Percentiles rank a stretch among this genome's conserved stretches.
These are phyloP conservation scores for Pseudorhombus dupliciocellatus DNA, from an alignment of 2,113 vertebrate species.

Conservation along the genomic window DNA sequence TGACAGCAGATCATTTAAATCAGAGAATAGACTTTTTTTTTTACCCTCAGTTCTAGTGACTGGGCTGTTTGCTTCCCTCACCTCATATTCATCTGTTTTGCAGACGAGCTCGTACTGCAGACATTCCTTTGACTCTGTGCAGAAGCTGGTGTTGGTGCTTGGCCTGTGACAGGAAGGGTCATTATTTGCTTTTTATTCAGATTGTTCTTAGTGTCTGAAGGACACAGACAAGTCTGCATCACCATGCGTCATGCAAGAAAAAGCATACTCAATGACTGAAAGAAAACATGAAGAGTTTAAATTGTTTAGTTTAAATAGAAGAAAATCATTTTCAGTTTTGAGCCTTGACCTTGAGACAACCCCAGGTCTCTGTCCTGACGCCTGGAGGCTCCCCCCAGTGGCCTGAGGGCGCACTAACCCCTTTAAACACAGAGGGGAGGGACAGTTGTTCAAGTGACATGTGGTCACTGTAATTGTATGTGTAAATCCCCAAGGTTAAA, in stretches of 20 bases:
- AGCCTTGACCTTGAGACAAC: constrained; percentile 9
- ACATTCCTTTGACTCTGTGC: constrained; percentile 80
- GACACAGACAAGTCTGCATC: too few species aligned
- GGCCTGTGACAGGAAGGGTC: constrained; percentile 43
- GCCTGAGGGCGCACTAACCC: neutral
- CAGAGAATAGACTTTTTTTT: too few species aligned
- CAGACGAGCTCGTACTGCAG: constrained; percentile 80
- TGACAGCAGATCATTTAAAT: too few species aligned
- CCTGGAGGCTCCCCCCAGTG: neutral
- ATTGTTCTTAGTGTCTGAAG: too few species aligned
- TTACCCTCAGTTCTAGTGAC: neutral
- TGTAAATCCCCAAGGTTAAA: too few species aligned
- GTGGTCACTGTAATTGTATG: neutral
- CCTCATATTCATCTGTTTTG: constrained; percentile 81
- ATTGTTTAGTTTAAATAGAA: too few species aligned
- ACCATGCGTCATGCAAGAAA: too few species aligned
- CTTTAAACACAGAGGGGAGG: neutral
- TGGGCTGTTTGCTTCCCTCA: constrained; percentile 22
- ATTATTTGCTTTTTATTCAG: neutral
- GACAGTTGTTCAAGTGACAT: neutral
- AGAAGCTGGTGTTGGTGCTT: constrained; percentile 77
- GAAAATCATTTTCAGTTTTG: neutral
- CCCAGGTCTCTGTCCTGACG: neutral
- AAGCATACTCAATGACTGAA: too few species aligned
- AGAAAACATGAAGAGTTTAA: too few species aligned